Base-by-base conservation (phyloP, 1,140 invertebrate species). In the Aethina tumida region DNA sequence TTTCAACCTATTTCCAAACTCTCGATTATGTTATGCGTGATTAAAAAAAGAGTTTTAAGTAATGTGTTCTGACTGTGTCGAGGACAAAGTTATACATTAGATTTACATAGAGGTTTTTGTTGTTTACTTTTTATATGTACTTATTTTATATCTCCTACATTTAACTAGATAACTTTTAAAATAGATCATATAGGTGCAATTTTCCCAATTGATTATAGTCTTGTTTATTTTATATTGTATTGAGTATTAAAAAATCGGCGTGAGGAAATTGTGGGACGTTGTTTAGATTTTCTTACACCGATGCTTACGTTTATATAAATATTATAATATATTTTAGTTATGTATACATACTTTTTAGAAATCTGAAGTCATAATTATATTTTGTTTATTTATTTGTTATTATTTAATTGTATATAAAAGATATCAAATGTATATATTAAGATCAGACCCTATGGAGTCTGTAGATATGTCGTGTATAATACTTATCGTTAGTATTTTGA, bases 381-480 rank as follows among this genome's bases (percentile, higher is more conserved):
- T 39, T 38, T 31, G 40, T 43, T 49, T 45, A 41, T 45, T 50
- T 45, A 43, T 43, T 50, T 50, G 41, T 53, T 51, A 49, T 49
- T 53, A 37, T 49, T 57, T 52, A 39, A 45, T 42, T 53, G 50
- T 51, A 57, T 49, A 57, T 55, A 56, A 53, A 39, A 51, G 46
- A 56, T 52, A 50, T 47, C 39, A 56, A 39, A 41, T 50, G 49
- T 46, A 52, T 48, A 53, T 41, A 52, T 39, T 35, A 14, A 51
- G 43, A 35, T 45, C 49, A 49, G 50, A 55, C 55, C 55, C 55
- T 55, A 57, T 57, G 55, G 55, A 45, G 55, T 57, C 51, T 57
- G 48, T n/a, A 38, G 43, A 39, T 34, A 39, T 45, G 43, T 46
- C 35, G 43, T 56, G 46, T 45, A 45, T 49, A 44, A 45, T 42